Evolutionary conservation across 2,113 vertebrate genomes (phyloP), one percentile per base, ranked within the genome.

Genomic region (Labeo rohita): DNA sequence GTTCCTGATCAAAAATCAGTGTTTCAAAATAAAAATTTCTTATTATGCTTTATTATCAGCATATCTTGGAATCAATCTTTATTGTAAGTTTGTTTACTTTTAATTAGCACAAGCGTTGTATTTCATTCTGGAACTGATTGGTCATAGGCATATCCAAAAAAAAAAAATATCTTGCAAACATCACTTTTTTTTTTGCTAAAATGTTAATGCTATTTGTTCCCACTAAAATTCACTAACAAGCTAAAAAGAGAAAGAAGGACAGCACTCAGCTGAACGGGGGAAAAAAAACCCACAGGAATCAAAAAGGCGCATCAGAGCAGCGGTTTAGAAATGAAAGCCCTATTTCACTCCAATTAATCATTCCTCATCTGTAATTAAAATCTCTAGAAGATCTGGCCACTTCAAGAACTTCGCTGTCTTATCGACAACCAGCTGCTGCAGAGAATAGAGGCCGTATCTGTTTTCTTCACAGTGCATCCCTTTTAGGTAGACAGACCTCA

Each of bases 401-500:
- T 85, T 18, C 43, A 28, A 54, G 50, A 47, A 18, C 45, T 65
- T 8, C 7, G 61, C 74, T 21, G 74, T 28, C 54, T 68, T 77
- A 77, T 84, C 75, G 8, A 23, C 82, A 47, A 52, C 70, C 75
- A 74, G 70, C n/a, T 56, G n/a, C 21, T 28, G 15, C 2, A 0
- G 4, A 47, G 88, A 87, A 65, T 84, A 49, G 47, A 87, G 54
- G 52, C 23, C 18, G 2, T 59, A 59, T 59, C 61, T 13, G 34
- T 21, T 59, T 80, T 70, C 16, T 39, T 77, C 77, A 13, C 49
- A 39, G 9, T 28, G 85, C 78, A 85, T 87, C 83, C 89, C 87
- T 90, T 85, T 83, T 88, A 47, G 0, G 0, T 18, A 85, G 85
- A 90, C 54, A 75, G 87, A 92, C 81, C 83, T 70, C 6, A 16